phyloP scores from a whole-genome alignment of 2,888 invertebrate species.

The Calliscelio sp. region DNA sequence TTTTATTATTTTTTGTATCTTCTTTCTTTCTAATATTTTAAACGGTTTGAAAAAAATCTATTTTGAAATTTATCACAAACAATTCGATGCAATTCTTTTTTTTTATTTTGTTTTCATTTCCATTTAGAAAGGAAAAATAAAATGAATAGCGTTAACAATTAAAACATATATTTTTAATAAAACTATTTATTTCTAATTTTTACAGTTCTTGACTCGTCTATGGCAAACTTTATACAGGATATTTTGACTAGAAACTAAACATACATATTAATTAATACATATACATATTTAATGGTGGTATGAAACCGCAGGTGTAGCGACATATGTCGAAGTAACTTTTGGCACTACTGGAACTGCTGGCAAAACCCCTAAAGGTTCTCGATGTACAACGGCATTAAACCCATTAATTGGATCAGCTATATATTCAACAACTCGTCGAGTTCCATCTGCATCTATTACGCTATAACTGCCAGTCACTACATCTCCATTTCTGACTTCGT shows the following conservation, averaged over 20 bases:
- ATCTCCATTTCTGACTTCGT: conserved; percentile 82
- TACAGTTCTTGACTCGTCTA: not conserved
- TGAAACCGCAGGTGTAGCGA: conserved; percentile 71
- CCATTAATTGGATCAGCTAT: conserved; percentile 83
- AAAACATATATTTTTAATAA: not conserved
- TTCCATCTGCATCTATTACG: conserved; percentile 83
- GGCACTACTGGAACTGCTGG: conserved; percentile 69
- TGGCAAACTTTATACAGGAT: conserved; percentile 47
- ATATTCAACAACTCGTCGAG: conserved; percentile 82
- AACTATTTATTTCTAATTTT: not conserved
- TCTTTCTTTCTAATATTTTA: too few species aligned
- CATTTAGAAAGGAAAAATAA: too few species aligned
- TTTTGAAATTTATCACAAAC: too few species aligned
- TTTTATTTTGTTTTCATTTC: too few species aligned
- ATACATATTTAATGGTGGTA: conserved; percentile 73
- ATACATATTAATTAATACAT: conserved; percentile 12
- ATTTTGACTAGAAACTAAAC: conserved; percentile 74
- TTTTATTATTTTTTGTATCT: too few species aligned
- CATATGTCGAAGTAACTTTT: conserved; percentile 50
- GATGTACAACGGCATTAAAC: conserved; percentile 83
- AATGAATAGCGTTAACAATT: too few species aligned
- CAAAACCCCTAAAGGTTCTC: conserved; percentile 79
- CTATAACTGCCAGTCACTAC: conserved; percentile 83
- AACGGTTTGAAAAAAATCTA: not conserved
- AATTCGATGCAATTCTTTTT: too few species aligned